phyloP scores from a whole-genome alignment of 2,113 vertebrate species.

The Mandrillus leucophaeus region DNA sequence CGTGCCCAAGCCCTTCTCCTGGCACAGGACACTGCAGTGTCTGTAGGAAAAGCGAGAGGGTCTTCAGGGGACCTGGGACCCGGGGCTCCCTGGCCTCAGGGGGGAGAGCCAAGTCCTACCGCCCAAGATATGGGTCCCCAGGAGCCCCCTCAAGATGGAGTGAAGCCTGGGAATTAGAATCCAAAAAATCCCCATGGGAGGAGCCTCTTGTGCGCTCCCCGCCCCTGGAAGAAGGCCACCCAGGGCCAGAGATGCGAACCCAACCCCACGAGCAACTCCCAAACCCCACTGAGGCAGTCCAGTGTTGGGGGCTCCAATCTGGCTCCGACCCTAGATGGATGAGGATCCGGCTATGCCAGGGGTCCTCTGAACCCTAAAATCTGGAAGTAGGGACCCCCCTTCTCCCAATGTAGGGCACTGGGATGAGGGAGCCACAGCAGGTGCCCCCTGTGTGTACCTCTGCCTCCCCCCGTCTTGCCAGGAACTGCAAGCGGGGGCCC shows the following conservation, averaged over 20 bases:
- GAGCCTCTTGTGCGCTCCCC: too few relatives aligned
- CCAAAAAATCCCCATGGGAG: not conserved
- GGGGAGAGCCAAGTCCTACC: not conserved
- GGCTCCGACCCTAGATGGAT: not conserved
- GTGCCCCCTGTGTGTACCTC: not conserved
- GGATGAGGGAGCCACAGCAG: not conserved
- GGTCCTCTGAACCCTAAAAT: not conserved
- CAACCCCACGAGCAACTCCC: not conserved
- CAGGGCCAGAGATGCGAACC: not conserved
- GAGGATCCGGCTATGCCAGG: not conserved
- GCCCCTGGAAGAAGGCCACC: not conserved
- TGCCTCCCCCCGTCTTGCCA: accelerated
- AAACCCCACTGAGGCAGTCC: not conserved
- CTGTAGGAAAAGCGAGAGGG: slow-evolving; percentile 72
- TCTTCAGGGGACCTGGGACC: not conserved
- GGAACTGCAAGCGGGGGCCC: not conserved
- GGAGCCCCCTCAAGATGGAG: not conserved
- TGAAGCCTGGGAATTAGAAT: not conserved
- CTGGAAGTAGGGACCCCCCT: too few relatives aligned
- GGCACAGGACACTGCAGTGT: slow-evolving; percentile 86
- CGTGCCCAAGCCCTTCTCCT: slow-evolving; percentile 85
- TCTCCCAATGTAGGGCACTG: not conserved
- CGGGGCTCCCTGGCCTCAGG: not conserved
- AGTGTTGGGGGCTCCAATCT: not conserved
- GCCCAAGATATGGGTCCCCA: not conserved